A percentile compares a stretch with the other conserved stretches of the same genome.
Conservation (phyloP, 2,888 invertebrate genomes). For the Lutraria lutraria region DNA sequence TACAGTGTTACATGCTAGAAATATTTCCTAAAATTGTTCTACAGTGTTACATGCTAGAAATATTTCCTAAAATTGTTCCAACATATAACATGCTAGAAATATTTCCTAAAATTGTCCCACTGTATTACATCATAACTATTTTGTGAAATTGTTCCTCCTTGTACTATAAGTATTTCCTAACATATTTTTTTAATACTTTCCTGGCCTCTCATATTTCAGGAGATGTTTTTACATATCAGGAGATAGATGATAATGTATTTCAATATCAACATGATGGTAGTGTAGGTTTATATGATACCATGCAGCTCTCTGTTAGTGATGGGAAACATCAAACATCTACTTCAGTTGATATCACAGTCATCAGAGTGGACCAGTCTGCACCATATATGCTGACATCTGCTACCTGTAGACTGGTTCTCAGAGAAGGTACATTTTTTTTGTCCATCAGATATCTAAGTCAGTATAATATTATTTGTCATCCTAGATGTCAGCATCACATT, state of each 20-base stretch:
- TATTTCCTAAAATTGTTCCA: no score
- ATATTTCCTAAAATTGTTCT: no score
- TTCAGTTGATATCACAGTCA: slow-evolving; percentile 73
- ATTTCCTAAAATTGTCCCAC: no score
- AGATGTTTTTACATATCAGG: slow-evolving; percentile 78
- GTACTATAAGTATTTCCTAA: no score
- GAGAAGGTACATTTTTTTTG: slow-evolving; percentile 74
- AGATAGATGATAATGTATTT: slow-evolving; percentile 74
- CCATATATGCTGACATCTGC: slow-evolving; percentile 78
- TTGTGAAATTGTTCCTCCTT: no score
- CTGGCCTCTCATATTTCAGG: slow-evolving; percentile 70
- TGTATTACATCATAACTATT: no score
- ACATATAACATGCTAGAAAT: no score
- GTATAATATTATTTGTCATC: no score
- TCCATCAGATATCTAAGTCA: no score
- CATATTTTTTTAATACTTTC: background rate
- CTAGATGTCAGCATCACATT: no score
- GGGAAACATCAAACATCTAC: slow-evolving; percentile 75
- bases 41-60: no score
- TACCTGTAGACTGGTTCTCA: slow-evolving; percentile 75
- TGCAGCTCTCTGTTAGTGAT: slow-evolving; percentile 79
- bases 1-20: no score
- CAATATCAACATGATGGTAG: slow-evolving; percentile 81
- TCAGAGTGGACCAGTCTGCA: slow-evolving; percentile 78
- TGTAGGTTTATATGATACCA: slow-evolving; percentile 67